These are phyloP conservation scores for Ophiodon elongatus DNA, from an alignment of 2,113 vertebrate genomes.

Conservation along the genomic window DNA sequence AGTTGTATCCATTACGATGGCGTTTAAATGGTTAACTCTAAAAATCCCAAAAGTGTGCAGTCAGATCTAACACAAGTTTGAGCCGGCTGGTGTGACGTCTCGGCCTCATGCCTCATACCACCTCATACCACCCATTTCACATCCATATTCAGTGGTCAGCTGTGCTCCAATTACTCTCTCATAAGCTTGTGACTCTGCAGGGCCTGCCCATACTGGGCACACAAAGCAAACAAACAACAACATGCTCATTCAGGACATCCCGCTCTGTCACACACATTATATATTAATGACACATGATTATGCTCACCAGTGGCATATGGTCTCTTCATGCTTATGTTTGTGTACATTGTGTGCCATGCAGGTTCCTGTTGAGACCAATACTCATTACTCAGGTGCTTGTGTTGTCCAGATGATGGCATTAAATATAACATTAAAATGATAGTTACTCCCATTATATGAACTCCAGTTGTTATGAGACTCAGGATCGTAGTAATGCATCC, in stretches of 20 bases:
- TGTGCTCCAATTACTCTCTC: slow-evolving; percentile 71
- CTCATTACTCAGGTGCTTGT: not conserved
- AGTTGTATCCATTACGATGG: not conserved
- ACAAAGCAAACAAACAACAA: slow-evolving; percentile 38
- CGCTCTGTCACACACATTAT: not conserved
- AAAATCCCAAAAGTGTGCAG: not conserved
- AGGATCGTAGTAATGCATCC: not conserved
- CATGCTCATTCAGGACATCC: slow-evolving; percentile 31
- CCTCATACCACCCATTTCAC: slow-evolving; percentile 30
- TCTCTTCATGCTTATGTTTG: not conserved
- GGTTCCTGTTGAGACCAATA: not conserved
- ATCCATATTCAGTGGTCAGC: slow-evolving; percentile 40
- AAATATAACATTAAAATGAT: not conserved
- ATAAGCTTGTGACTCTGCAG: slow-evolving; percentile 62
- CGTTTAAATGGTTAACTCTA: not conserved
- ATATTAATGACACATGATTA: not conserved
- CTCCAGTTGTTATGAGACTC: not conserved
- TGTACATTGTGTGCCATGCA: not conserved
- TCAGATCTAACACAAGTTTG: not conserved
- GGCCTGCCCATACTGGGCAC: slow-evolving; percentile 37
- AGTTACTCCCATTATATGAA: not conserved
- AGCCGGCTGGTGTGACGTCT: not conserved
- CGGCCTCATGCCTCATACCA: slow-evolving; percentile 23
- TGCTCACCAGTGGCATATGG: not conserved
- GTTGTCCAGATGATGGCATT: slow-evolving; percentile 6